Percentiles rank a stretch among this genome's conserved stretches.
Evolutionary conservation across 2,888 invertebrate genomes (phyloP).

Genomic region (Branchipolynoe longqiensis): DNA sequence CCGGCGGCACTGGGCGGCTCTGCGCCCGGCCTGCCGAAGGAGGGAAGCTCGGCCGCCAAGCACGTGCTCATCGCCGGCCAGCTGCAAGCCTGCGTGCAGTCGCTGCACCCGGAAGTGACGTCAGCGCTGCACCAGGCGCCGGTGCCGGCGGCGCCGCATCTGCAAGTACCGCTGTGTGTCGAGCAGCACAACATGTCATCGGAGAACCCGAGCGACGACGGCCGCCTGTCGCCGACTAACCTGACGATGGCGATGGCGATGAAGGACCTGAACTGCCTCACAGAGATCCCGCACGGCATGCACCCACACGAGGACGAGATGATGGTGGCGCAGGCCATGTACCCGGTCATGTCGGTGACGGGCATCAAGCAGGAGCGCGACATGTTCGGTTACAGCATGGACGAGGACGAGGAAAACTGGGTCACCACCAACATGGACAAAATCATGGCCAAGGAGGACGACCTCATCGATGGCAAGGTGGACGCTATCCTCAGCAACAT

Average conservation of each 20-base stretch:
- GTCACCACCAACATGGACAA: slow-evolving; percentile 56
- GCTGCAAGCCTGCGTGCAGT: slow-evolving; percentile 31
- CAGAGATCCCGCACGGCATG: slow-evolving; percentile 16
- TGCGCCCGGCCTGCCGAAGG: background rate
- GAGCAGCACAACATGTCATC: slow-evolving; percentile 49
- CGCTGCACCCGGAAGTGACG: slow-evolving; percentile 31
- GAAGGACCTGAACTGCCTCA: slow-evolving; percentile 36
- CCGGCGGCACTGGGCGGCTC: background rate
- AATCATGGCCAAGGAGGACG: slow-evolving; percentile 47
- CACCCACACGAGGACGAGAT: slow-evolving; percentile 27
- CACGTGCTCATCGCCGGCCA: slow-evolving; percentile 23
- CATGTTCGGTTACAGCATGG: slow-evolving; percentile 40
- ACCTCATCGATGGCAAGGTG: slow-evolving; percentile 45
- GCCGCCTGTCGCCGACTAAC: slow-evolving; percentile 25
- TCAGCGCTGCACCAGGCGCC: slow-evolving; percentile 37
- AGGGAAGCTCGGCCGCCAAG: background rate
- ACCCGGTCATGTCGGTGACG: slow-evolving; percentile 33
- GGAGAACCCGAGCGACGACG: background rate
- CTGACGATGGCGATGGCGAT: slow-evolving; percentile 40
- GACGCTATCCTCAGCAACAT: slow-evolving; percentile 47
- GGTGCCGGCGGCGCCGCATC: slow-evolving; percentile 14
- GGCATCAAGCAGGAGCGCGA: slow-evolving; percentile 40
- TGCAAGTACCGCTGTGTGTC: slow-evolving; percentile 33
- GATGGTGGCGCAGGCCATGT: slow-evolving; percentile 33
- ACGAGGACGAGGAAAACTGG: slow-evolving; percentile 50